Evolutionary conservation across 2,888 invertebrate species (phyloP), one percentile per base, ranked within the genome.

Genomic region (Pristionchus exspectatus): DNA sequence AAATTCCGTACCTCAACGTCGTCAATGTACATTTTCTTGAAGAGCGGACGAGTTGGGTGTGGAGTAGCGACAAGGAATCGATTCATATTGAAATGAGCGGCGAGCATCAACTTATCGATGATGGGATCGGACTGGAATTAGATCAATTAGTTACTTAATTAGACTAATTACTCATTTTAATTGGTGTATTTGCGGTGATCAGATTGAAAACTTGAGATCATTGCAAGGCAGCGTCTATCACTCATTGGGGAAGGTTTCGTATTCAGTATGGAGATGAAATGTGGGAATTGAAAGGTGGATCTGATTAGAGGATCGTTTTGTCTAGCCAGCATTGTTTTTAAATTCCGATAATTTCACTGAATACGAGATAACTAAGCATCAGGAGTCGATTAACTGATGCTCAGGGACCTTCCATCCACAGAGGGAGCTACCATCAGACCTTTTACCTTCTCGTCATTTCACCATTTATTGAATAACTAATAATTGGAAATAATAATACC

Each of bases 161-260:
- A 18, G 33, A 30, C 24, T 21, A 81, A 50, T 81, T 54, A 50
- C 0, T 24, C n/a, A 30, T 14, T 3, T 33, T 33, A 50, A 77
- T 44, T 38, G 5, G 7, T 38, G 3, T 54, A 54, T 81, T 50
- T 81, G 33, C 14, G 81, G 81, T 50, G 81, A 81, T 81, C 81
- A 81, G 81, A 81, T 81, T 81, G 81, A 81, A 81, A 81, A 77
- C 74, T 77, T 77, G 74, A 44, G 74, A 77, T 77, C 74, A 77
- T 77, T 24, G 30, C 44, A 30, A 81, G 81, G 81, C 33, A 54
- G 81, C 50, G 7, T 27, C 81, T 7, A 50, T 5, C 54, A 27
- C 44, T 81, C 24, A 27, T 54, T 44, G 44, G 27, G 27, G 44
- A 54, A n/a, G n/a, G 3, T 27, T 27, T 50, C 7, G 3, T 0